Evolutionary conservation across 1,140 invertebrate species (phyloP).

Genomic region (Drosophila equinoxialis): DNA sequence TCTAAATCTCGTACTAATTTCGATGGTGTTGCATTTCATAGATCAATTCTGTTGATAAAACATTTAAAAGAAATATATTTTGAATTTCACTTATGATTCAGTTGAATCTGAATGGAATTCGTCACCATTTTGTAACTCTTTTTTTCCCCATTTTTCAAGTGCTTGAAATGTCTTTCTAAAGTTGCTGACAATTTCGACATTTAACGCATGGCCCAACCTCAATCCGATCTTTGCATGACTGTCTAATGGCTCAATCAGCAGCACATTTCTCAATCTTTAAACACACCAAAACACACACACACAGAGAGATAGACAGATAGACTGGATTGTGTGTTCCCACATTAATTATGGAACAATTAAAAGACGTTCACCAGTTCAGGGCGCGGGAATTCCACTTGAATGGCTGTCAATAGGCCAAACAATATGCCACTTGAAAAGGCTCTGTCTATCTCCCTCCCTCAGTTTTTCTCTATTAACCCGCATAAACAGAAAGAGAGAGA

Average conservation of each 20-base stretch:
- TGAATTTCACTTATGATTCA: not conserved
- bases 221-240: slow-evolving; percentile 27
- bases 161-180: slow-evolving; percentile 36
- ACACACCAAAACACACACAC: not conserved
- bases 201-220: slow-evolving; percentile 33
- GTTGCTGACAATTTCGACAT: slow-evolving; percentile 60
- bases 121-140: slow-evolving; percentile 34
- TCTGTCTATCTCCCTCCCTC: slow-evolving; percentile 24
- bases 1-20: no score
- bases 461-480: slow-evolving; percentile 35
- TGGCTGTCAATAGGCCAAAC: slow-evolving; percentile 67
- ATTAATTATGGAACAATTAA: slow-evolving; percentile 80
- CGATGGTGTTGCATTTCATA: no score
- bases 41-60: no score
- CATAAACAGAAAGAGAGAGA: slow-evolving; percentile 25
- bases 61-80: no score
- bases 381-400: slow-evolving; percentile 71
- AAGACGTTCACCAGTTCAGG: slow-evolving; percentile 36
- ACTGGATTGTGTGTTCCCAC: slow-evolving; percentile 51
- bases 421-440: slow-evolving; percentile 59
- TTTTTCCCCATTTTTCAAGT: slow-evolving; percentile 16
- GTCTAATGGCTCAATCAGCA: slow-evolving; percentile 67
- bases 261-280: slow-evolving; percentile 41
- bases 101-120: slow-evolving; percentile 39
- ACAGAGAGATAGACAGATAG: no score